Conservation (phyloP, 2,113 vertebrate genomes). For the Chlamydotis undulata region DNA sequence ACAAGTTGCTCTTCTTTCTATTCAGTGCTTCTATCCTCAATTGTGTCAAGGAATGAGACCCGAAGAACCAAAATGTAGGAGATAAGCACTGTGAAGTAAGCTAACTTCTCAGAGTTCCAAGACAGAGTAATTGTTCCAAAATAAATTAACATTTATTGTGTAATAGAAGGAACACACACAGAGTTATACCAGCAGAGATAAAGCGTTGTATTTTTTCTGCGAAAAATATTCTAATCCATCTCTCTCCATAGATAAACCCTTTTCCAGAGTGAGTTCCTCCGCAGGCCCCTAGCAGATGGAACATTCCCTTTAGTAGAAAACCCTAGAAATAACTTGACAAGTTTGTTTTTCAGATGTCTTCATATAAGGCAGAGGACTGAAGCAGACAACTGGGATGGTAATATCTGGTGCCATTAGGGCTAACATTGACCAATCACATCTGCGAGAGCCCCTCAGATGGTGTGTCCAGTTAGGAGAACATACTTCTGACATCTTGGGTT, state of each 20-base stretch:
- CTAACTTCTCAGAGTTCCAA: slow-evolving; percentile 13
- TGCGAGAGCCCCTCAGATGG: not conserved
- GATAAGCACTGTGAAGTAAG: not conserved
- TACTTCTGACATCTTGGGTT: not conserved
- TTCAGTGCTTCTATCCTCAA: slow-evolving; percentile 40
- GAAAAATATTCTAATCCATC: not conserved
- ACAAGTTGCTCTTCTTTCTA: not conserved
- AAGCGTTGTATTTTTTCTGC: not conserved
- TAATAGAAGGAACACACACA: not conserved
- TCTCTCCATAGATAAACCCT: not conserved
- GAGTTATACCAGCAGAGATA: not conserved
- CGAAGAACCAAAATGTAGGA: slow-evolving; percentile 15
- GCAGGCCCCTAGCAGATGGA: not conserved
- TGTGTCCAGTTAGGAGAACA: not conserved
- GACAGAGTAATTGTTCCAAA: slow-evolving; percentile 14
- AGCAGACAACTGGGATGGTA: not conserved
- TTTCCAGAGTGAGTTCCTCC: not conserved
- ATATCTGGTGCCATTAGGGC: not conserved
- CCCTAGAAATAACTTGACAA: not conserved
- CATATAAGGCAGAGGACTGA: not conserved
- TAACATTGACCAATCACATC: not conserved
- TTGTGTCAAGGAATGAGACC: not conserved
- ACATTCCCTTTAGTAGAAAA: not conserved
- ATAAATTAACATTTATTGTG: not conserved
- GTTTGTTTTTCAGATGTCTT: not conserved